Percentiles rank a stretch among this genome's conserved stretches.
These are phyloP conservation scores for Neoniphon sammara DNA, from an alignment of 2,797 vertebrate genomes.

Conservation along the genomic window DNA sequence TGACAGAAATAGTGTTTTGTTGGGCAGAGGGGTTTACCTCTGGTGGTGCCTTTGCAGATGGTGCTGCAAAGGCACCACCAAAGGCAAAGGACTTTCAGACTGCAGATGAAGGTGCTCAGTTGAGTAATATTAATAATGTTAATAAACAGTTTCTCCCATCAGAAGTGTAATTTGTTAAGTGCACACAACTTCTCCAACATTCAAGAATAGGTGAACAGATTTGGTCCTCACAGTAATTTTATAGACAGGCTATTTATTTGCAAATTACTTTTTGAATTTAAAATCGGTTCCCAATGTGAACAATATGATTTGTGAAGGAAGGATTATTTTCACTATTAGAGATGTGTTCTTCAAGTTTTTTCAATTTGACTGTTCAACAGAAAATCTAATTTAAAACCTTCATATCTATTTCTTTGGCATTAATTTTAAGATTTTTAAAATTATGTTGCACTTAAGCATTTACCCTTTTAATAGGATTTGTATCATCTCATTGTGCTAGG, in stretches of 20 bases:
- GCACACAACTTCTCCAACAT: too few species aligned
- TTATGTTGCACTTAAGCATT: slow-evolving; percentile 10
- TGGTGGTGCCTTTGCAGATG: slow-evolving; percentile 36
- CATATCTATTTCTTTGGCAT: not conserved
- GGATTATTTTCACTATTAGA: not conserved
- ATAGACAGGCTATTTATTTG: too few species aligned
- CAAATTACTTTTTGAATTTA: too few species aligned
- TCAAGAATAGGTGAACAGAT: too few species aligned
- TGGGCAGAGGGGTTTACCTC: slow-evolving; percentile 34
- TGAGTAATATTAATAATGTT: slow-evolving; percentile 21
- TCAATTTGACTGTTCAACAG: not conserved
- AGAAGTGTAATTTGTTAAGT: too few species aligned
- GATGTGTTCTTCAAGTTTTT: too few species aligned
- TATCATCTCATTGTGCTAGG: not conserved
- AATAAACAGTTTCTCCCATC: slow-evolving; percentile 5
- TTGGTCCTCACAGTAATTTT: too few species aligned
- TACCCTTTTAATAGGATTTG: slow-evolving; percentile 8
- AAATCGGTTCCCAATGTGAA: not conserved
- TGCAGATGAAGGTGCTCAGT: slow-evolving; percentile 14
- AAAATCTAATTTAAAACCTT: not conserved
- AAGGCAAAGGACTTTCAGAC: slow-evolving; percentile 5
- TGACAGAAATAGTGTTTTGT: slow-evolving; percentile 27
- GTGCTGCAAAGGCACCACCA: slow-evolving; percentile 6
- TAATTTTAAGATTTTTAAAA: not conserved
- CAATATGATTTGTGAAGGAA: too few species aligned